Evolutionary conservation across 2,888 invertebrate species (phyloP), one percentile per base, ranked within the genome.

Genomic region (Aleiodes alternator): DNA sequence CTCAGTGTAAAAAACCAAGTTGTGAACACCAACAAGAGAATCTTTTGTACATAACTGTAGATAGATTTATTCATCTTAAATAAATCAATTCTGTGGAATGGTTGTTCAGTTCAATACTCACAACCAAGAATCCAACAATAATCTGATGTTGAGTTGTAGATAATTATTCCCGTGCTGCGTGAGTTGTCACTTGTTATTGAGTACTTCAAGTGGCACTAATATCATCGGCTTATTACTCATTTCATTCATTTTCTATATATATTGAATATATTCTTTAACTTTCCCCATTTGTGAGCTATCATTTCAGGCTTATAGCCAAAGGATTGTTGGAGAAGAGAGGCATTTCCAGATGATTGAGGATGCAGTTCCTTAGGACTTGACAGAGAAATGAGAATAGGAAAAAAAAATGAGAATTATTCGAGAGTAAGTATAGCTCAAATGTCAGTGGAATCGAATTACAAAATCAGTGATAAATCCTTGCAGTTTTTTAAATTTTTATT

Each of bases 361-460:
- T 23, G 12, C 48, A 16, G 12, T 61, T 61, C 7, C 43, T 14
- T 14, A 61, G 43, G 38, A n/a, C 9, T 61, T 12, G n/a, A 14
- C n/a, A 61, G 43, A 43, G 43, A 31, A 57, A 57, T n/a, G 43
- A 61, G 61, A 61, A 61, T 14, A 61, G 43, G n/a, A 38, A 43
- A 11, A 43, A 11, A 43, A 11, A 43, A 1, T 8, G 43, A 43
- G 8, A 43, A 43, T 43, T 43, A 43, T 43, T 43, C 43, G 43
- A 43, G 43, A 11, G 9, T 16, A n/a, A 12, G 61, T 38, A 43
- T 43, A 61, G 8, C 43, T 61, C 61, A 16, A 11, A 43, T 16
- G 14, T 34, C 23, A 64, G 9, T 43, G 16, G 64, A 61, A 29
- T 43, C 12, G 43, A 48, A 48, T 43, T 38, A 23, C 48, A 43